phyloP scores from a whole-genome alignment of 1,140 invertebrate genomes.

The Leptopilina boulardi region DNA sequence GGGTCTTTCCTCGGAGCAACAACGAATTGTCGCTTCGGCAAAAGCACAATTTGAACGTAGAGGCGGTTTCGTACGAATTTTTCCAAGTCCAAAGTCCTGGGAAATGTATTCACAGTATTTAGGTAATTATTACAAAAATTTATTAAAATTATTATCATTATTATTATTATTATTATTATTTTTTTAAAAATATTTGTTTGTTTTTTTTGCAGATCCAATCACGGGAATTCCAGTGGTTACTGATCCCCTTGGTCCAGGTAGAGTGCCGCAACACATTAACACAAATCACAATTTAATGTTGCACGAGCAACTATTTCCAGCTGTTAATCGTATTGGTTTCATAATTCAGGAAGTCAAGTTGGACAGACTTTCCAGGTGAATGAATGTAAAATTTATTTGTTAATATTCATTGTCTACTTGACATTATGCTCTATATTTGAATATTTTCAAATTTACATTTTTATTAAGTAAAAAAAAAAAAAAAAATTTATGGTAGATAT shows the following conservation, averaged over 20 bases:
- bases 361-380: conserved; percentile 72
- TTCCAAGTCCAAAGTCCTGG: conserved; percentile 93
- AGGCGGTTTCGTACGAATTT: conserved; percentile 94
- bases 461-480: too few relatives aligned
- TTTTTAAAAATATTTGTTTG: too few relatives aligned
- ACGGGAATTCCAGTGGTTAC: conserved; percentile 83
- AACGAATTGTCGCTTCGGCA: conserved; percentile 85
- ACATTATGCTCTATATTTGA: not conserved
- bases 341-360: conserved; percentile 73
- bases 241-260: conserved; percentile 77
- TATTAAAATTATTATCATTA: too few relatives aligned
- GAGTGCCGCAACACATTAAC: conserved; percentile 77
- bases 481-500: too few relatives aligned
- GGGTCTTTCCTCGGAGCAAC: conserved; percentile 85
- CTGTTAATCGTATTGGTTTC: conserved; percentile 76
- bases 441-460: too few relatives aligned
- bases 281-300: conserved; percentile 90
- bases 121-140: conserved; percentile 72
- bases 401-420: conserved; percentile 7
- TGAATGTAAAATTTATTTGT: not conserved
- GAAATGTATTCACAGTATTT: conserved; percentile 85
- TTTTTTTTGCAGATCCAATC: conserved; percentile 77
- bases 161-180: too few relatives aligned
- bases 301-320: conserved; percentile 85
- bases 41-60: conserved; percentile 89